phyloP scores from a whole-genome alignment of 2,113 vertebrate genomes.

The Astur gentilis region DNA sequence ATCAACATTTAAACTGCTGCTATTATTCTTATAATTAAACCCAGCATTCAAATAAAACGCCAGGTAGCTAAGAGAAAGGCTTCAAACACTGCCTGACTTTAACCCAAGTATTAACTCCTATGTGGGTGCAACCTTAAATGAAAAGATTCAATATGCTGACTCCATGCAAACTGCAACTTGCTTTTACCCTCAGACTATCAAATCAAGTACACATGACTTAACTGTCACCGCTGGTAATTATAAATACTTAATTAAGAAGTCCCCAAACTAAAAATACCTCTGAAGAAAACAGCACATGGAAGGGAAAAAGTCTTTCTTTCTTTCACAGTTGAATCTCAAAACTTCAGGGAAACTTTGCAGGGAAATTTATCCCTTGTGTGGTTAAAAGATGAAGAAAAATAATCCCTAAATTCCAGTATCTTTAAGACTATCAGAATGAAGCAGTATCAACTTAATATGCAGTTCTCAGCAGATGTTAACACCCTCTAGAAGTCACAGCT shows the following conservation, averaged over 20 bases:
- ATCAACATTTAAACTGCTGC: background rate
- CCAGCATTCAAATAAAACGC: background rate
- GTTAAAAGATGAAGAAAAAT: background rate
- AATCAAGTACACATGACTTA: rapidly evolving
- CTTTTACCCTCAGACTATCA: background rate
- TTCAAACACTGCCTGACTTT: background rate
- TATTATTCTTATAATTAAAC: background rate
- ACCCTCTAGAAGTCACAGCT: background rate
- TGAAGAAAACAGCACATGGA: background rate
- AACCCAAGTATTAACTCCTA: background rate
- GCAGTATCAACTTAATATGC: background rate
- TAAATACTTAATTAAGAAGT: background rate
- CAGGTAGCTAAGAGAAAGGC: background rate
- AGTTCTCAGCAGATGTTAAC: background rate
- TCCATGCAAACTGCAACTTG: background rate
- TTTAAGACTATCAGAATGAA: background rate
- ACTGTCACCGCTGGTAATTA: background rate
- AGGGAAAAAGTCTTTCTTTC: background rate
- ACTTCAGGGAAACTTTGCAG: background rate
- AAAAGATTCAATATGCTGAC: background rate
- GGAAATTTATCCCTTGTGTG: background rate
- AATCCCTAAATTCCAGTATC: background rate
- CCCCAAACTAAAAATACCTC: background rate
- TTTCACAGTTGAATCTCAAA: background rate
- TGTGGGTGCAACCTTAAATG: background rate